A percentile compares a stretch with the other conserved stretches of the same genome.
Evolutionary conservation across 1,140 invertebrate species (phyloP).

Genomic region (Aphelinus certus): DNA sequence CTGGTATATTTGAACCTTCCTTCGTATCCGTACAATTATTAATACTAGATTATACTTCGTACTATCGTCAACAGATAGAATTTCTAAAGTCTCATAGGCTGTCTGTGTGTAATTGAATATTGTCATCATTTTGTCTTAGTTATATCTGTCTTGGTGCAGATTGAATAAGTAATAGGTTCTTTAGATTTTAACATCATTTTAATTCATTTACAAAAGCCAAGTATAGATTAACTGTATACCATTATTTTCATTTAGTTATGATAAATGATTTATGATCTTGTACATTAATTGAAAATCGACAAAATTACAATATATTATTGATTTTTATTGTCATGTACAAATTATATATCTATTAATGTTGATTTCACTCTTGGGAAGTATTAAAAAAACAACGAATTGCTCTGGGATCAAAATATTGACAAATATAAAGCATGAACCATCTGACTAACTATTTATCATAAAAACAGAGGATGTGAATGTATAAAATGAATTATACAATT

Average conservation of each 20-base stretch:
- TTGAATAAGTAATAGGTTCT: not conserved
- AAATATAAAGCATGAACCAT: no score
- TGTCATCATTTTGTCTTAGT: not conserved
- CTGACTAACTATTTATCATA: no score
- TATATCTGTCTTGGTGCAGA: not conserved
- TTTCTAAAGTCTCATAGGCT: not conserved
- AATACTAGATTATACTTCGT: no score
- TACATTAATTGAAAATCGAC: conserved; percentile 7
- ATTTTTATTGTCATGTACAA: no score
- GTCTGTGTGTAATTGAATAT: not conserved
- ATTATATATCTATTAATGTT: no score
- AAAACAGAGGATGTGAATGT: no score
- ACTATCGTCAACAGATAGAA: not conserved
- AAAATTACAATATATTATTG: not conserved
- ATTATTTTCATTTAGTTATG: conserved; percentile 6
- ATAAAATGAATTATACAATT: no score
- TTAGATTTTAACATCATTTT: conserved; percentile 15
- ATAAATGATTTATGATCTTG: not conserved
- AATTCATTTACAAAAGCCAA: not conserved
- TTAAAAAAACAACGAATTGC: no score
- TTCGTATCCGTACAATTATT: no score
- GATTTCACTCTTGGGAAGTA: no score
- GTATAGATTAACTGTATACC: not conserved
- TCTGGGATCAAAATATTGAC: no score
- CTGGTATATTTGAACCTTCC: no score